Percentiles rank a stretch among this genome's conserved stretches.
Evolutionary conservation across 2,888 invertebrate species (phyloP).

Genomic region (Sericinus montela): DNA sequence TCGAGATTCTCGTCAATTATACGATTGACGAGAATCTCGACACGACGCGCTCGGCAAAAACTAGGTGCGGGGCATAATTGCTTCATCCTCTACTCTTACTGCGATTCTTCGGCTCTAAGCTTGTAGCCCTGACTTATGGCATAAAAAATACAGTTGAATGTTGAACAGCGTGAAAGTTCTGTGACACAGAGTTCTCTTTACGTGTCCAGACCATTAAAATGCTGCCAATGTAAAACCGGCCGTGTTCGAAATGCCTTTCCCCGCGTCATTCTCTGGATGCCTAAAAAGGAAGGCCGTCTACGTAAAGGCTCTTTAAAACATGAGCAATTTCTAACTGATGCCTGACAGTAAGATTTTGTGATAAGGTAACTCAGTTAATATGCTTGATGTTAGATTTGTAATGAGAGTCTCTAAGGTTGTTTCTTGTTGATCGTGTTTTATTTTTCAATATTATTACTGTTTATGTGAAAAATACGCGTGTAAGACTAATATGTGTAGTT

Average conservation of each 20-base stretch:
- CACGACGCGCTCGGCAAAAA: constrained; percentile 22
- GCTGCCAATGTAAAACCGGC: constrained; percentile 13
- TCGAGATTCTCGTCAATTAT: constrained; percentile 15
- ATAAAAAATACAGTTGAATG: background rate
- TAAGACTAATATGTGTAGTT: too few species aligned
- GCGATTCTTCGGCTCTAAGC: background rate
- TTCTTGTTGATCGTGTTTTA: too few species aligned
- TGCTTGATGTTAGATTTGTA: constrained; percentile 10
- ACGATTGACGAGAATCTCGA: constrained; percentile 18
- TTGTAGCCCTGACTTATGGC: background rate
- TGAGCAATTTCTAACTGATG: background rate
- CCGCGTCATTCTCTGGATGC: constrained; percentile 8
- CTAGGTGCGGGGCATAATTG: constrained; percentile 25
- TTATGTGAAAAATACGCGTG: too few species aligned
- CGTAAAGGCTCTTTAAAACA: background rate
- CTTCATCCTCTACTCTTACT: constrained; percentile 23
- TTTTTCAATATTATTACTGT: too few species aligned
- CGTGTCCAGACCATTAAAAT: constrained; percentile 21
- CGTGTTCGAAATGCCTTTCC: constrained; percentile 4
- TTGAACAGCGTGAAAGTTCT: background rate
- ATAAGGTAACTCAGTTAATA: constrained; percentile 8
- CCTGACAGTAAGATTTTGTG: constrained; percentile 1
- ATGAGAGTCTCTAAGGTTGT: background rate
- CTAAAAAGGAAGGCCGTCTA: constrained; percentile 17
- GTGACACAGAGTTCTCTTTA: constrained; percentile 4